These are phyloP conservation scores for Gnatocerus cornutus DNA, from an alignment of 2,888 invertebrate genomes.

Conservation along the genomic window DNA sequence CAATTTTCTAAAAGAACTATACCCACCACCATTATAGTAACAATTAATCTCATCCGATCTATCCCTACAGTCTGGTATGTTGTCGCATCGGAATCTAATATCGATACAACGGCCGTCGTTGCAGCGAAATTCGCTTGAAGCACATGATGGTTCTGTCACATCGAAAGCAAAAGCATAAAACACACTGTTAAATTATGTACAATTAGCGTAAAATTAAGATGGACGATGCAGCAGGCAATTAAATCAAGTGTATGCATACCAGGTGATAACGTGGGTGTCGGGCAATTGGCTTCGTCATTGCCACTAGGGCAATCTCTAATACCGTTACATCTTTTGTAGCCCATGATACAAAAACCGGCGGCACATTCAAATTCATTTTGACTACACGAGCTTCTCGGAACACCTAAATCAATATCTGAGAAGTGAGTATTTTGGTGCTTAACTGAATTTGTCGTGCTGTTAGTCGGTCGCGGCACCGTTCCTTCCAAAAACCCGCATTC, in stretches of 20 bases:
- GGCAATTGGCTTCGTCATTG: slow-evolving; percentile 69
- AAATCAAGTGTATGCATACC: slow-evolving; percentile 50
- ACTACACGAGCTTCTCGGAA: slow-evolving; percentile 55
- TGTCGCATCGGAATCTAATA: slow-evolving; percentile 72
- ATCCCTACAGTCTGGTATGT: slow-evolving; percentile 73
- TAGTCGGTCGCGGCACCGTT: slow-evolving; percentile 27
- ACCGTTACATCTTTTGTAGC: slow-evolving; percentile 72
- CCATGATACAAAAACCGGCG: slow-evolving; percentile 77
- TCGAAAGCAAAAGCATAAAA: slow-evolving; percentile 54
- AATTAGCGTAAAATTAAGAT: slow-evolving; percentile 9
- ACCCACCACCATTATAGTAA: slow-evolving; percentile 60
- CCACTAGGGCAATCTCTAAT: slow-evolving; percentile 70
- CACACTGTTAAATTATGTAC: slow-evolving; percentile 20
- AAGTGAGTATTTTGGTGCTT: slow-evolving; percentile 21
- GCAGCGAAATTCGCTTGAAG: slow-evolving; percentile 76
- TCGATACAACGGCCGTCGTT: slow-evolving; percentile 77
- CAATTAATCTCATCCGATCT: slow-evolving; percentile 73
- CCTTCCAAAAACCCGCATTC: slow-evolving; percentile 12
- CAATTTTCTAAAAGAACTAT: slow-evolving; percentile 42
- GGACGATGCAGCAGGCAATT: slow-evolving; percentile 39
- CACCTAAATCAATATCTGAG: slow-evolving; percentile 43
- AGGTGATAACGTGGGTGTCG: slow-evolving; percentile 52
- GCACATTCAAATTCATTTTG: slow-evolving; percentile 74
- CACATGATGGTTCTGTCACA: slow-evolving; percentile 71
- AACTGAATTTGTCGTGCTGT: slow-evolving; percentile 38